A percentile compares a stretch with the other conserved stretches of the same genome.
Evolutionary conservation across 2,888 invertebrate genomes (phyloP).

Genomic region (Apocheima hispidaria): DNA sequence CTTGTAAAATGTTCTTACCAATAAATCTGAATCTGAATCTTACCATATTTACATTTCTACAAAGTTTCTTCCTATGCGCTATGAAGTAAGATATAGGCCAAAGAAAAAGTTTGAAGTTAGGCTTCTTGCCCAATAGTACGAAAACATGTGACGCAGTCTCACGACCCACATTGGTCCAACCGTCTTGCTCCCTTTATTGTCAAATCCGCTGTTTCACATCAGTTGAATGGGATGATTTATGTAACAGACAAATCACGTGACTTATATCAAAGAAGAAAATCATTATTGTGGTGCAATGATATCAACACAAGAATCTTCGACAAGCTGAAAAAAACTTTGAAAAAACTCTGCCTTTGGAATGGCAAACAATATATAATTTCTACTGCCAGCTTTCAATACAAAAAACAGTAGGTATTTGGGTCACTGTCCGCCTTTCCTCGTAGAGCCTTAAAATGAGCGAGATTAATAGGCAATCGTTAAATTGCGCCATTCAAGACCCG

Average conservation of each 20-base stretch:
- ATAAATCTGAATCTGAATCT: no score
- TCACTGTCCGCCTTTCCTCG: slow-evolving; percentile 46
- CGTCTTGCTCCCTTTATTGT: slow-evolving; percentile 1
- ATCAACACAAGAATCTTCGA: slow-evolving; percentile 57
- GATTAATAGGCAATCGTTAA: slow-evolving; percentile 45
- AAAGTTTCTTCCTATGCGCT: background rate
- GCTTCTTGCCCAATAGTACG: background rate
- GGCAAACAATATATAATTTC: slow-evolving; percentile 77
- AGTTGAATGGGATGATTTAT: slow-evolving; percentile 12
- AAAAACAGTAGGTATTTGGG: slow-evolving; percentile 65
- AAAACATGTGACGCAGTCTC: slow-evolving; percentile 15
- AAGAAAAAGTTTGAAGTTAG: slow-evolving; percentile 7
- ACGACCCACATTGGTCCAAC: slow-evolving; percentile 10
- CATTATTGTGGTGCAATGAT: slow-evolving; percentile 28
- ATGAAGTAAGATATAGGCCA: background rate
- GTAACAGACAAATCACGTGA: slow-evolving; percentile 8
- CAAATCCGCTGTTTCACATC: slow-evolving; percentile 7
- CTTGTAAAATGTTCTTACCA: no score
- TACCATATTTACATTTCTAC: background rate
- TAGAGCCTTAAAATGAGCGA: slow-evolving; percentile 54
- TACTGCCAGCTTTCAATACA: slow-evolving; percentile 66
- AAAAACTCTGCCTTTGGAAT: slow-evolving; percentile 65
- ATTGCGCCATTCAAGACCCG: slow-evolving; percentile 2
- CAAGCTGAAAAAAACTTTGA: slow-evolving; percentile 39
- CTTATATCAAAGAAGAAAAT: slow-evolving; percentile 20